A percentile compares a stretch with the other conserved stretches of the same genome.
These are phyloP conservation scores for Amorpha juglandis DNA, from an alignment of 2,888 invertebrate species.

Conservation along the genomic window DNA sequence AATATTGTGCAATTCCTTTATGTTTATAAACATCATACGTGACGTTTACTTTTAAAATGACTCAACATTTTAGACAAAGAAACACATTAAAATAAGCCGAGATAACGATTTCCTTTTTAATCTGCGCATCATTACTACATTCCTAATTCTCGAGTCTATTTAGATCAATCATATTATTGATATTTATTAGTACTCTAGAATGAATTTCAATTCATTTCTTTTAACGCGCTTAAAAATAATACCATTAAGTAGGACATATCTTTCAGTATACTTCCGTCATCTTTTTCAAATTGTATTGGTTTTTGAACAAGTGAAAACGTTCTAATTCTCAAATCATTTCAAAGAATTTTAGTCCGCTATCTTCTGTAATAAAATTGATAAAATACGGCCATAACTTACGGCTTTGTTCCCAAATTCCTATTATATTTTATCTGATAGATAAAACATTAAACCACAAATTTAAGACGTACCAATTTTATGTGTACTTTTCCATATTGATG, in stretches of 20 bases:
- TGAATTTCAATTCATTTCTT: background rate
- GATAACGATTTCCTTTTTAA: background rate
- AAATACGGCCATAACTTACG: too few species aligned
- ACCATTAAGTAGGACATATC: background rate
- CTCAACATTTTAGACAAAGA: background rate
- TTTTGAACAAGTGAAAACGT: background rate
- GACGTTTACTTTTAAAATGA: slow-evolving; percentile 1
- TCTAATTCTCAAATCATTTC: too few species aligned
- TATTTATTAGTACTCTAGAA: background rate
- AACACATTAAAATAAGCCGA: background rate
- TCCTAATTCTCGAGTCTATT: background rate
- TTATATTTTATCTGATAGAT: too few species aligned
- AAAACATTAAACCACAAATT: too few species aligned
- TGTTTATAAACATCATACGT: slow-evolving; percentile 14
- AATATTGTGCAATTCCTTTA: slow-evolving; percentile 17
- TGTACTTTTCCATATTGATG: too few species aligned
- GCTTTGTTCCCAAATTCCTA: too few species aligned
- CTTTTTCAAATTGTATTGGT: background rate
- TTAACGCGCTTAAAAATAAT: background rate
- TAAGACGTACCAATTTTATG: too few species aligned
- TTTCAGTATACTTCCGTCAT: background rate
- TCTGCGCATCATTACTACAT: background rate
- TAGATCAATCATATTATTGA: background rate
- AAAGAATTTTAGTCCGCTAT: too few species aligned
- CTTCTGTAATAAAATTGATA: too few species aligned